These are phyloP conservation scores for Lepus americanus DNA, from an alignment of 2,113 vertebrate species.

Conservation along the genomic window DNA sequence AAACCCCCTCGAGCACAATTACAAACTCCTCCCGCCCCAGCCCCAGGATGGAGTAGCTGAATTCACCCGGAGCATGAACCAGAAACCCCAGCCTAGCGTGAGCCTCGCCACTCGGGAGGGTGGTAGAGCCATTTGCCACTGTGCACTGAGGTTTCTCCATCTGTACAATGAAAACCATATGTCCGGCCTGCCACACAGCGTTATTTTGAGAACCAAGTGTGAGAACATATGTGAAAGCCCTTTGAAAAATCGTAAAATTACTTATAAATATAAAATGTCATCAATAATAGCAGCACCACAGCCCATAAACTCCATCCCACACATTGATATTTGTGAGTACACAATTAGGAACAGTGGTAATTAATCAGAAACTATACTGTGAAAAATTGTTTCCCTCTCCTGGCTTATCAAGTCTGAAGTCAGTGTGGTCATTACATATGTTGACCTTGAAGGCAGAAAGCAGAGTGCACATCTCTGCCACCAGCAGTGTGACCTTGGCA, in stretches of 20 bases:
- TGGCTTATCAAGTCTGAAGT: conserved; percentile 33
- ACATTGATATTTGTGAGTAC: conserved; percentile 44
- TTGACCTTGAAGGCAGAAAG: conserved; percentile 43
- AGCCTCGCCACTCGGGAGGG: background rate
- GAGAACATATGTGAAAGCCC: conserved; percentile 3
- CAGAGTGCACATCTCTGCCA: conserved; percentile 34
- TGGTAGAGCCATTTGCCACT: background rate
- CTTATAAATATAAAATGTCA: background rate
- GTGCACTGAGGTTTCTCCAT: background rate
- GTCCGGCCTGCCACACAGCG: background rate
- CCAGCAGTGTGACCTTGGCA: background rate
- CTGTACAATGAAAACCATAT: conserved; percentile 39
- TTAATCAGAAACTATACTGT: conserved; percentile 53
- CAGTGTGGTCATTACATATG: conserved; percentile 21
- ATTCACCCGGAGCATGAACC: background rate
- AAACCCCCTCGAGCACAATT: conserved; percentile 30
- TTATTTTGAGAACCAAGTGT: conserved; percentile 45
- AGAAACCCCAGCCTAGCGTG: background rate
- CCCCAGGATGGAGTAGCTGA: background rate
- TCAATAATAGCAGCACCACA: conserved; percentile 48
- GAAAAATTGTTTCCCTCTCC: conserved; percentile 28
- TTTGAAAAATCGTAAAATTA: conserved; percentile 61
- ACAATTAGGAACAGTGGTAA: conserved; percentile 57
- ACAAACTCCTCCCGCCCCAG: conserved; percentile 6
- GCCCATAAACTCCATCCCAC: background rate